Evolutionary conservation across 1,140 invertebrate genomes (phyloP).

Genomic region (Lepidurus packardi): DNA sequence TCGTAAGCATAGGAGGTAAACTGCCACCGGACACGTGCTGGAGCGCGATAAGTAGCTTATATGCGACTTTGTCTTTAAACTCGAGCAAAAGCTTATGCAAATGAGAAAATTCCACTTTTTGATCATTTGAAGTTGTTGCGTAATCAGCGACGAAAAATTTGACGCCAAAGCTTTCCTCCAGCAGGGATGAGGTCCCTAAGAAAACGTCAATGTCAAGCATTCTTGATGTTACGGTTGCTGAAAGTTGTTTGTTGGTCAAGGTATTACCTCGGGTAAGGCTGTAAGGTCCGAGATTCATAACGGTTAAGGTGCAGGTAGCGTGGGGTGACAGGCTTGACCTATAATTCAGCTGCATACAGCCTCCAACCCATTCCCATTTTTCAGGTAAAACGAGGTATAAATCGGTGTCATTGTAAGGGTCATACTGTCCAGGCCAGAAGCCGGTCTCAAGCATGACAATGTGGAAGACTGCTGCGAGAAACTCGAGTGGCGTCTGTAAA

Average conservation of each 20-base stretch:
- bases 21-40: neutral
- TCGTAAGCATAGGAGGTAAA: neutral
- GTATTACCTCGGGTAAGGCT: neutral
- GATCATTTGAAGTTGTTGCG: neutral
- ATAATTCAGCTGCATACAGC: neutral
- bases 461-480: neutral
- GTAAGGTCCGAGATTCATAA: neutral
- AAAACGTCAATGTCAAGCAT: neutral
- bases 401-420: neutral
- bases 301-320: neutral
- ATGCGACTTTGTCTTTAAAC: neutral
- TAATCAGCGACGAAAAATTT: neutral
- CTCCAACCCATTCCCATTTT: slow-evolving; percentile 9
- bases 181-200: neutral
- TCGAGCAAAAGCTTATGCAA: neutral
- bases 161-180: neutral
- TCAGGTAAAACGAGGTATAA: neutral
- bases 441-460: neutral
- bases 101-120: neutral
- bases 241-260: neutral
- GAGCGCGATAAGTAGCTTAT: neutral
- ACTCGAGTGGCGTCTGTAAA: neutral
- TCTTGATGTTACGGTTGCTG: neutral
- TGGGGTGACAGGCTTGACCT: neutral
- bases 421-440: neutral